Evolutionary conservation across 2,113 vertebrate species (phyloP), one percentile per base, ranked within the genome.

Genomic region (Myotis brandtii): DNA sequence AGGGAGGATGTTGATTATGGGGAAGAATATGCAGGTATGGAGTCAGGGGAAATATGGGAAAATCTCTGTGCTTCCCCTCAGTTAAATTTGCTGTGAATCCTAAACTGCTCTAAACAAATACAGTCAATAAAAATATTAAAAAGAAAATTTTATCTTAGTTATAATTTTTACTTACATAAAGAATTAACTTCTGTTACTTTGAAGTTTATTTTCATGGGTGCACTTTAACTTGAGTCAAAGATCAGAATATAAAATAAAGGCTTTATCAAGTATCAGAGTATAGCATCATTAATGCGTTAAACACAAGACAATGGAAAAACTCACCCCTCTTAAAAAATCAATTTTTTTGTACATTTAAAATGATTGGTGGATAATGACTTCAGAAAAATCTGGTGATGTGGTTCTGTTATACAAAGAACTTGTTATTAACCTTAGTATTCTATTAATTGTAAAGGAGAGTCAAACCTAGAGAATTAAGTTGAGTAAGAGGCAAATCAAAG

Each of bases 121-220:
- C 34, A 30, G 64, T 70, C 12, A 93, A 32, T 82, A 62, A 69
- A 88, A 70, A 70, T 50, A 70, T 48, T 77, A 34, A 17, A 50
- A 79, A 18, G 34, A 32, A 87, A 11, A 81, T 32, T 54, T 86
- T 86, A 10, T 25, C 10, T 32, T 56, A 37, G 48, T 89, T 89
- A 66, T 30, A 81, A 34, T 69, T 40, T 89, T 93, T 37, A 48
- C 23, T 48, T 67, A 27, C 32, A 86, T 4, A 59, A 75, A 81
- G n/a, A 37, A 83, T 67, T 50, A 16, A 76, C 83, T 50, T 95
- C 40, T 92, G 23, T 67, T 87, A 95, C 9, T 66, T 18, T 95
- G 20, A 77, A 92, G 16, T 92, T 93, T 86, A 67, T n/a, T 89
- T 86, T 86, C 66, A 81, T 27, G 54, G 48, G 48, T 72, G 7